These are phyloP conservation scores for Gadus chalcogrammus DNA, from an alignment of 2,113 vertebrate species.

Conservation along the genomic window DNA sequence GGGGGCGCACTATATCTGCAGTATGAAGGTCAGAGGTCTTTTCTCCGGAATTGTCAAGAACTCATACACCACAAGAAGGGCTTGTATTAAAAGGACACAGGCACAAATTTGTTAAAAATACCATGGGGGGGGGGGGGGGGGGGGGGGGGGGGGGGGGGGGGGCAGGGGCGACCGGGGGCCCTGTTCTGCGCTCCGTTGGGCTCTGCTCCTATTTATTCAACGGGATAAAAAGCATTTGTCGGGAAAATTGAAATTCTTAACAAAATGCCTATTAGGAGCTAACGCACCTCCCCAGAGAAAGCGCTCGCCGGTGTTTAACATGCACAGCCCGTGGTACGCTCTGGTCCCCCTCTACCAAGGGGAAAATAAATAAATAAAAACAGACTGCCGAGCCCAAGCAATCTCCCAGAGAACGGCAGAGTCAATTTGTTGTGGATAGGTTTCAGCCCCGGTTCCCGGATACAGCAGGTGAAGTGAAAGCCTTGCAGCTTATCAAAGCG, in stretches of 20 bases:
- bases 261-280: slow-evolving; percentile 63
- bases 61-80: background rate
- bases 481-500: slow-evolving; percentile 59
- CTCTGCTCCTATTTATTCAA: slow-evolving; percentile 53
- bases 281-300: slow-evolving; percentile 50
- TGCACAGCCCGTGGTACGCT: slow-evolving; percentile 53
- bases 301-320: slow-evolving; percentile 53
- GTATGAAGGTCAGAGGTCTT: background rate
- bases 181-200: slow-evolving; percentile 22
- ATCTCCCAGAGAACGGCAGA: slow-evolving; percentile 51
- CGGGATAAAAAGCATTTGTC: slow-evolving; percentile 36
- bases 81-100: background rate
- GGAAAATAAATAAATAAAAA: slow-evolving; percentile 14
- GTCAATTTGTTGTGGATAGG: slow-evolving; percentile 47
- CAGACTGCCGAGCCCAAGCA: slow-evolving; percentile 48
- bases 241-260: slow-evolving; percentile 65
- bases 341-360: slow-evolving; percentile 28
- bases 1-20: background rate
- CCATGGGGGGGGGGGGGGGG: slow-evolving; percentile 4
- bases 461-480: slow-evolving; percentile 57
- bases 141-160: background rate
- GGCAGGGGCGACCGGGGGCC: slow-evolving; percentile 16
- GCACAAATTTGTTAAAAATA: slow-evolving; percentile 14
- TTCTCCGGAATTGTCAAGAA: background rate
- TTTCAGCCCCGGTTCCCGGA: slow-evolving; percentile 42